phyloP scores from a whole-genome alignment of 2,888 invertebrate species.

The Phasia obesa region DNA sequence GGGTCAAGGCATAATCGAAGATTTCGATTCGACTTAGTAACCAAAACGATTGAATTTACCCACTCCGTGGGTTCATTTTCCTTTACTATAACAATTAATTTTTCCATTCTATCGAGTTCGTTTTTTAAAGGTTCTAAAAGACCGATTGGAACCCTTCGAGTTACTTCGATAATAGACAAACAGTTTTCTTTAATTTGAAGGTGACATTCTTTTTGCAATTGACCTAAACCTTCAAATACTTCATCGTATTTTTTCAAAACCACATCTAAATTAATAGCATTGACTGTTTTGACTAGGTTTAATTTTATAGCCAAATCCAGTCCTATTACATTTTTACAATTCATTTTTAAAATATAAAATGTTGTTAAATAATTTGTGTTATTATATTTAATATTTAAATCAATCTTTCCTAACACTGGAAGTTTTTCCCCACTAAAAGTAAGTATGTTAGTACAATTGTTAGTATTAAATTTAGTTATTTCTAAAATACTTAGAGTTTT shows the following conservation, averaged over 20 bases:
- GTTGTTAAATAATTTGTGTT: neutral
- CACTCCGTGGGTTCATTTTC: constrained; percentile 10
- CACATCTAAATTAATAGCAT: neutral
- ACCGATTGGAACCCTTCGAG: constrained; percentile 18
- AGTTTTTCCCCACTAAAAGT: constrained; percentile 49
- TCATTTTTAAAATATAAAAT: constrained; percentile 3
- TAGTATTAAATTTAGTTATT: neutral
- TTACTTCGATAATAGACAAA: constrained; percentile 28
- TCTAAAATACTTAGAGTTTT: constrained; percentile 26
- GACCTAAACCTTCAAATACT: constrained; percentile 34
- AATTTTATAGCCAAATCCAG: neutral
- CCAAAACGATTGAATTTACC: too few species aligned
- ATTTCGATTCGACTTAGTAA: too few species aligned
- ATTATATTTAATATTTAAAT: constrained; percentile 5
- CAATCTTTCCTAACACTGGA: constrained; percentile 6
- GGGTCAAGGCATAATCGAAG: too few species aligned
- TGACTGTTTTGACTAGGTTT: neutral
- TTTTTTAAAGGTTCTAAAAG: constrained; percentile 34
- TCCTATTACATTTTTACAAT: constrained; percentile 9
- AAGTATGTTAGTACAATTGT: constrained; percentile 33
- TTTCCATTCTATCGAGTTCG: constrained; percentile 40
- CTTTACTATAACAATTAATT: constrained; percentile 24
- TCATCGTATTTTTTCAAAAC: constrained; percentile 14
- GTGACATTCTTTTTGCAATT: constrained; percentile 40
- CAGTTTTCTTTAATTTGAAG: constrained; percentile 38